Percentiles rank a stretch among this genome's conserved stretches.
These are phyloP conservation scores for Sebastes vulpes DNA, from an alignment of 2,797 vertebrate genomes.

Conservation along the genomic window DNA sequence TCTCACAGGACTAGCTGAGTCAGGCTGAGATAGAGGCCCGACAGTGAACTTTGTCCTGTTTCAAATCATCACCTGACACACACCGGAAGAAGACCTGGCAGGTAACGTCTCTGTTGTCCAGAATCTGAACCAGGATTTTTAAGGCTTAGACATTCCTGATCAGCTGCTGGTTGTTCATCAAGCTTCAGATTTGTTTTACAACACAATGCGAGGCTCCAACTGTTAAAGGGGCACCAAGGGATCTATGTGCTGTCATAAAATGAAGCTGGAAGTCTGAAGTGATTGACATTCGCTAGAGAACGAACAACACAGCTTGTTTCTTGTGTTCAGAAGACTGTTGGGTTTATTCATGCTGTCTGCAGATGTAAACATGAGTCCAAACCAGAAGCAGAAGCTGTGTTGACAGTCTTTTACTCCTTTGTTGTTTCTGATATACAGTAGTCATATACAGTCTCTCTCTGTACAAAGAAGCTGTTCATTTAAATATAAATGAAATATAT, in stretches of 20 bases:
- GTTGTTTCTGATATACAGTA: neutral
- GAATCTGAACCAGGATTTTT: neutral
- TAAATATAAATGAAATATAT: too few species aligned
- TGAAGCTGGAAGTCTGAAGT: neutral
- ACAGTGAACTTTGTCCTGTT: conserved; percentile 52
- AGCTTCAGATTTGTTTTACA: neutral
- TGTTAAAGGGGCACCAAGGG: neutral
- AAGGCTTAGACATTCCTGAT: neutral
- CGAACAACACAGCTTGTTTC: neutral
- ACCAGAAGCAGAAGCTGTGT: neutral
- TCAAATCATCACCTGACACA: conserved; percentile 2
- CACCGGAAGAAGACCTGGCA: conserved; percentile 27
- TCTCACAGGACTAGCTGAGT: conserved; percentile 6
- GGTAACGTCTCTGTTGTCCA: conserved; percentile 45
- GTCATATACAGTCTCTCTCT: neutral
- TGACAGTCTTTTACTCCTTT: neutral
- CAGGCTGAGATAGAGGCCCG: conserved; percentile 8
- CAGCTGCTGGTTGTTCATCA: neutral
- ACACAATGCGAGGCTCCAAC: neutral
- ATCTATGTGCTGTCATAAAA: neutral
- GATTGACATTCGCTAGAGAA: neutral
- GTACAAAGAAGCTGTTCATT: neutral
- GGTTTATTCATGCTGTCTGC: neutral
- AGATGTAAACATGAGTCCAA: neutral
- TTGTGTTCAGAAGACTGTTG: neutral